Base-by-base conservation (phyloP, 2,888 invertebrate genomes). In the Drosophila putrida region DNA sequence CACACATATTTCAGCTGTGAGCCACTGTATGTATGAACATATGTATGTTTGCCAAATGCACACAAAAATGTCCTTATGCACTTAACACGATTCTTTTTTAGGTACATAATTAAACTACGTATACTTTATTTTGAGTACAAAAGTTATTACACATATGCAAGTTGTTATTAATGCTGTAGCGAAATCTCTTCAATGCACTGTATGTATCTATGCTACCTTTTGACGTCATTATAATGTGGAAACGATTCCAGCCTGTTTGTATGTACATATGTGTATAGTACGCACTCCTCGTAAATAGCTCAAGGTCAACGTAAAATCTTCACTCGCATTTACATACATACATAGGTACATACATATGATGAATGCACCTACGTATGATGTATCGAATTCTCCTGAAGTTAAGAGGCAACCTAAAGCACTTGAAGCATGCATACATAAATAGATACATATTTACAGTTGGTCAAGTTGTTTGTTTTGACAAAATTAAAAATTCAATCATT, bases 211-310 rank as follows among this genome's bases (percentile, higher is more conserved):
- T 53, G 47, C 44, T 75, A 63, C 63, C 78, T 75, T 82, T 80
- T 82, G 80, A 79, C 83, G 83, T 79, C 78, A 79, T 41, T 41
- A 28, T 59, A 55, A 74, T 60, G 66, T 39, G 51, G 38, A 55
- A 68, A 47, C 54, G 63, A 50, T 43, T 62, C 54, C 41, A 54
- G 28, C 44, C 9, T 44, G 44, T 36, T 27, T 11, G 10, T 50
- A 38, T 63, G 50, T 58, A 57, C 46, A 38, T 41, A 54, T 28
- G 5, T 28, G 41, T 51, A 33, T 36, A 39, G 35, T 68, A 70
- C 69, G 61, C 70, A 61, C 65, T 58, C 66, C 59, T 41, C 38
- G 57, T 80, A 80, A 83, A 55, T 83, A 78, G 80, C 69, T 80
- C 87, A 86, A 80, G 87, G 87, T 86, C 75, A 55, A 20, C 38